Base-by-base conservation (phyloP, 2,797 vertebrate species). In the Urosaurus nigricauda region DNA sequence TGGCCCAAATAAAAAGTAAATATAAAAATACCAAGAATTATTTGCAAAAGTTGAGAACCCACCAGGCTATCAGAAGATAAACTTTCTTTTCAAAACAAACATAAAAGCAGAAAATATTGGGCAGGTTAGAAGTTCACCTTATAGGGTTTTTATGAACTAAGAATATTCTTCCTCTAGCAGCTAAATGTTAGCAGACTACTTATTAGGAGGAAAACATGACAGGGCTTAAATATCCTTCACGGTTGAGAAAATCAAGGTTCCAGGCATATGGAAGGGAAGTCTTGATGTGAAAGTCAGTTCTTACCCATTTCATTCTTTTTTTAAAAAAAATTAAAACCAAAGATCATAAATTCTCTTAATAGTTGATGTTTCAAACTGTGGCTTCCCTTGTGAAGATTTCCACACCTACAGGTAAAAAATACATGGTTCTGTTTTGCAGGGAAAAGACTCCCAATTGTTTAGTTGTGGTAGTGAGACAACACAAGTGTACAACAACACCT, bases 1-100 rank as follows among this genome's bases (percentile, higher is more conserved):
- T 92, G 85, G 90, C 84, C 26, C 13, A 21, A 53, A 19, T 43
- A 51, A 68, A 71, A 35, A 24, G 2, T n/a, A 70, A 91, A 92
- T 90, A 93, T 92, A 90, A 0, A 51, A 93, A 93, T 93, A 75
- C 86, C 89, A 90, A 92, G 94, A 29, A 51, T 93, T 93, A 90
- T 91, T 92, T 91, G 74, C 82, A 92, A 83, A 94, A 91, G 89
- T 93, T 89, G 92, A 88, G 94, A 93, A 87, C 63, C 92, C 0
- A 0, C 16, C 47, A 0, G 68, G 29, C 79, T 92, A 77, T 84
- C 92, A 81, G 0, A 0, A 51, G n/a, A 47, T 82, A 90, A 83
- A 90, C 87, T 90, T 77, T 85, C 65, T 68, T 43, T 53, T 4
- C 47, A 73, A 87, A 80, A 26, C 19, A 60, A 21, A 17, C 0